A percentile compares a stretch with the other conserved stretches of the same genome.
phyloP scores from a whole-genome alignment of 2,113 vertebrate species.

The Alligator sinensis region DNA sequence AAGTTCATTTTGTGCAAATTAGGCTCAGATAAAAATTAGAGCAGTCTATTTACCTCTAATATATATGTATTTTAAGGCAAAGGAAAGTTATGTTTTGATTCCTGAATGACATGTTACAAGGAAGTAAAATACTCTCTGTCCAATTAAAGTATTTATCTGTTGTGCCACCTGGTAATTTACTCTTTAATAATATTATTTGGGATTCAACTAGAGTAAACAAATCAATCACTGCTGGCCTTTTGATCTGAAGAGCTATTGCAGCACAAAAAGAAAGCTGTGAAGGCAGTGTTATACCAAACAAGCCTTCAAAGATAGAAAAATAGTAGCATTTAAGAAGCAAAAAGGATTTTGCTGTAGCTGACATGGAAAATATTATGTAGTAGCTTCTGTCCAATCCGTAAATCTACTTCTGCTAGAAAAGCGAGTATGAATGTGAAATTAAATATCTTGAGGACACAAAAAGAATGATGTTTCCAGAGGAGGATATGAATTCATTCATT shows the following conservation, averaged over 20 bases:
- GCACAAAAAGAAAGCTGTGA: not conserved
- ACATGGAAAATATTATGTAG: not conserved
- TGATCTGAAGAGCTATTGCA: not conserved
- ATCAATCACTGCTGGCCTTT: not conserved
- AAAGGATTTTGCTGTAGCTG: not conserved
- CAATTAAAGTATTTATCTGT: not conserved
- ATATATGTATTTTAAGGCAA: not conserved
- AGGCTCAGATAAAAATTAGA: too few species aligned
- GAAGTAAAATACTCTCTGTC: not conserved
- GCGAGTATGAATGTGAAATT: not conserved
- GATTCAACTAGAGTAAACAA: not conserved
- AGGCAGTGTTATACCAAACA: not conserved
- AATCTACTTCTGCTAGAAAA: not conserved
- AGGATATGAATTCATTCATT: not conserved
- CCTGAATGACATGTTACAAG: not conserved
- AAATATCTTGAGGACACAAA: not conserved
- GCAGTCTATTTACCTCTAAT: too few species aligned
- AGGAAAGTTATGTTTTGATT: not conserved
- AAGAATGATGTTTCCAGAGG: not conserved
- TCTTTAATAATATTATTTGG: not conserved
- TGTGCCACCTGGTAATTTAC: not conserved
- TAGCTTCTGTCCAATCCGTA: not conserved
- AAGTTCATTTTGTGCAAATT: too few species aligned
- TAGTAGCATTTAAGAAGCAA: not conserved
- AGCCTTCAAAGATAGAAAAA: not conserved